Base-by-base conservation (phyloP, 2,113 vertebrate genomes). In the Oreocharis arfaki region DNA sequence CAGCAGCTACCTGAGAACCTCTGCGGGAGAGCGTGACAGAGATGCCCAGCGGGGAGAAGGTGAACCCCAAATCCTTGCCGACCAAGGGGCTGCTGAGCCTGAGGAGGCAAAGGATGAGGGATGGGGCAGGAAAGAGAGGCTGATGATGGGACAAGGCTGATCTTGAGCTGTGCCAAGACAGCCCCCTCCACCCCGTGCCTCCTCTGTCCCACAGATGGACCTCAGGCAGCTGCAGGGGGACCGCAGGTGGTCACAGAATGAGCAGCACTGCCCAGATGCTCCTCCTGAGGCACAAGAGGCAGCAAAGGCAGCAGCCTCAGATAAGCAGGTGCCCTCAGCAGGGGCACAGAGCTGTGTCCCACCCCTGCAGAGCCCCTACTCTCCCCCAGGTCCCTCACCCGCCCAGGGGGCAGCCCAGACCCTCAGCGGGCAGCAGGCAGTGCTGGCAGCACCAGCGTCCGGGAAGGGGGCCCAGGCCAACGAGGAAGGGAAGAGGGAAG, bases 401-500 rank as follows among this genome's bases (percentile, higher is more conserved):
- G 3, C 20, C 69, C 86, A 5, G 6, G 42, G 23, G 8, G 2
- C 52, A 74, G 52, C 76, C 23, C 53, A n/a, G 20, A 11, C 39
- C 46, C 77, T n/a, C 39, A 6, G 69, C 7, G 1, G 16, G 69
- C 33, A 44, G 4, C 2, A 1, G 23, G 1, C 77, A 39, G 6
- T 3, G 32, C 76, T 12, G 59, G 59, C 22, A 27, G 44, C 19
- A 6, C 37, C 52, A 7, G 61, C n/a, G 33, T 15, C n/a, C 2
- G 0, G 5, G 11, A 16, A 47, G 11, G 35, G 8, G 3, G 9
- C 53, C 20, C 21, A 12, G 46, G 20, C 16, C 39, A 22, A 5
- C 5, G 3, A 30, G 16, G 33, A 75, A 28, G 53, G n/a, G 6
- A 1, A 7, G 24, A 7, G 39, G 4, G 39, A n/a, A 9, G 20